These are phyloP conservation scores for Choristoneura rosaceana DNA, from an alignment of 2,888 invertebrate genomes.

Conservation along the genomic window DNA sequence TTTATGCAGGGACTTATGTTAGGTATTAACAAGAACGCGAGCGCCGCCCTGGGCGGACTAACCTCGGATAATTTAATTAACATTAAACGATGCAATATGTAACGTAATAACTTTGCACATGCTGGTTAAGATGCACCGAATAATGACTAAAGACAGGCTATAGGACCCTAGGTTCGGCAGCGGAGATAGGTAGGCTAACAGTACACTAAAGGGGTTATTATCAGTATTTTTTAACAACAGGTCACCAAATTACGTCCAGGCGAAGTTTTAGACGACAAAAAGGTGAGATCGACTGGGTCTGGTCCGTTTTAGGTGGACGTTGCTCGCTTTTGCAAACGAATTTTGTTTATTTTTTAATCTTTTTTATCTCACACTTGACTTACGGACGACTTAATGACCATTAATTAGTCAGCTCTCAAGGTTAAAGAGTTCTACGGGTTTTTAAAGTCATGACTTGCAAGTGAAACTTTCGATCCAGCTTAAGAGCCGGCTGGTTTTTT, in stretches of 20 bases:
- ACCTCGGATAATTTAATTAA: slow-evolving; percentile 60
- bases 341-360: slow-evolving; percentile 67
- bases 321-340: slow-evolving; percentile 84
- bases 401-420: slow-evolving; percentile 8
- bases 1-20: slow-evolving; percentile 54
- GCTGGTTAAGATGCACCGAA: slow-evolving; percentile 76
- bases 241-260: slow-evolving; percentile 97
- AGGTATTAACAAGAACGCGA: slow-evolving; percentile 57
- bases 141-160: slow-evolving; percentile 61
- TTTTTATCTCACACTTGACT: slow-evolving; percentile 52
- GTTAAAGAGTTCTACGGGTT: background rate
- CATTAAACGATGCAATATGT: slow-evolving; percentile 69
- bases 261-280: slow-evolving; percentile 96
- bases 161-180: slow-evolving; percentile 78
- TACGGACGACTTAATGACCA: slow-evolving; percentile 54
- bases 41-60: slow-evolving; percentile 63
- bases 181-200: slow-evolving; percentile 75
- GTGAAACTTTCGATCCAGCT: background rate
- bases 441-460: background rate
- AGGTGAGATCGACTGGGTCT: slow-evolving; percentile 90
- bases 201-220: slow-evolving; percentile 69
- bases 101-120: slow-evolving; percentile 80
- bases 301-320: slow-evolving; percentile 82
- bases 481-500: slow-evolving; percentile 7
- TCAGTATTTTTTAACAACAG: slow-evolving; percentile 85